Base-by-base conservation (phyloP, 1,140 invertebrate genomes). In the Danaus plexippus region DNA sequence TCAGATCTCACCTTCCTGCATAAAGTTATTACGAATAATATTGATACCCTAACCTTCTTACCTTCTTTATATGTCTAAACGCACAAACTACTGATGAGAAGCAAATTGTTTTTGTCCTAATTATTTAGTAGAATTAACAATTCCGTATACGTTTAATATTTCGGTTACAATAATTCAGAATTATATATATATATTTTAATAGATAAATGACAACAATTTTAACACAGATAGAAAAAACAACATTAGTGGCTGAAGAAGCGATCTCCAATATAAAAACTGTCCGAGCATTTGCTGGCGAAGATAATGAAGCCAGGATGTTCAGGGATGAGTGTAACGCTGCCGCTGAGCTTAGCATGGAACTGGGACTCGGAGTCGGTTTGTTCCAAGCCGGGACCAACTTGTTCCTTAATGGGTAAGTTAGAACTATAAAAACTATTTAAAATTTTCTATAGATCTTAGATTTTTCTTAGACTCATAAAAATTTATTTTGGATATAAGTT, bases 191-290 rank as follows among this genome's bases (percentile, higher is more conserved):
- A n/a, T n/a, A n/a, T n/a, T 32, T 32, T 32, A 50, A 52, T 46
- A 43, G 9, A 45, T 8, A 43, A n/a, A 42, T 42, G 44, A 46
- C 11, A 47, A n/a, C 42, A 32, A 9, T 43, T 11, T 12, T 9
- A 32, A 32, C 15, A 48, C 74, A 96, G 93, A 88, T 93, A 52
- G 93, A 96, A 57, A 93, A 93, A 76, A 92, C 95, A 2, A 96
- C 95, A 0, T 90, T 93, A 6, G 92, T 98, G 45, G 96, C 95
- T 15, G 96, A 97, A 86, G 97, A 99, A 88, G 96, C 96, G 6
- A 89, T 99, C 57, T 91, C 93, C 32, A 98, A 98, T 83, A 94
- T 98, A 54, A 88, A 96, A 55, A 98, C 97, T 9, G 97, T 94
- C 5, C 87, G 96, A 71, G 94, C 96, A 9, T 98, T 98, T 88